These are phyloP conservation scores for Varecia variegata DNA, from an alignment of 2,797 vertebrate species.

Conservation along the genomic window DNA sequence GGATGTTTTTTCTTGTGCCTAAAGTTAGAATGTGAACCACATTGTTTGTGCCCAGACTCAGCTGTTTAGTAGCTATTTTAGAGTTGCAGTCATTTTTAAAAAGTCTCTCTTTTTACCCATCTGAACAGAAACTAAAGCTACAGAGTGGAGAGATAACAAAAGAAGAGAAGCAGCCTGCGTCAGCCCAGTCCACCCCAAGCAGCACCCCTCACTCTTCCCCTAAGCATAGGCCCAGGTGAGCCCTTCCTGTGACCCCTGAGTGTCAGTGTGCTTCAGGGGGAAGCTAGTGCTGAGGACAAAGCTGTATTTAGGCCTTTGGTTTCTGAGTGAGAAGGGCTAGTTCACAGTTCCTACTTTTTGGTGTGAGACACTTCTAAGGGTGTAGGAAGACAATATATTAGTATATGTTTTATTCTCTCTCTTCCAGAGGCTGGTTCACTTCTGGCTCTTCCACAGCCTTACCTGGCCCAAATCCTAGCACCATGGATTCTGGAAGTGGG, in stretches of 20 bases:
- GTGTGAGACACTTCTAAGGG: neutral
- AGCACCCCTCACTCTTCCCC: constrained; percentile 85
- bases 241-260: neutral
- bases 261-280: neutral
- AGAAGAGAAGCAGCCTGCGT: constrained; percentile 84
- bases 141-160: constrained; percentile 84
- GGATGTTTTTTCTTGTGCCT: neutral
- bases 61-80: neutral
- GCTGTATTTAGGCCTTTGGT: neutral
- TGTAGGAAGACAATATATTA: neutral
- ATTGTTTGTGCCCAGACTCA: neutral
- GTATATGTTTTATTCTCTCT: neutral
- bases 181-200: constrained; percentile 85
- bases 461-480: constrained; percentile 71
- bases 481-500: constrained; percentile 77
- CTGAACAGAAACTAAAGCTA: constrained; percentile 85
- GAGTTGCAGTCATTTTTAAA: neutral
- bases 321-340: neutral
- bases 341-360: neutral
- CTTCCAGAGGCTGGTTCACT: constrained; percentile 84
- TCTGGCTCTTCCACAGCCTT: constrained; percentile 83
- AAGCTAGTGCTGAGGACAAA: accelerated
- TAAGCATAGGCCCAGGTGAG: constrained; percentile 84
- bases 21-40: neutral
- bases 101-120: constrained; percentile 3